phyloP scores from a whole-genome alignment of 2,113 vertebrate genomes.

The Acrocephalus arundinaceus region DNA sequence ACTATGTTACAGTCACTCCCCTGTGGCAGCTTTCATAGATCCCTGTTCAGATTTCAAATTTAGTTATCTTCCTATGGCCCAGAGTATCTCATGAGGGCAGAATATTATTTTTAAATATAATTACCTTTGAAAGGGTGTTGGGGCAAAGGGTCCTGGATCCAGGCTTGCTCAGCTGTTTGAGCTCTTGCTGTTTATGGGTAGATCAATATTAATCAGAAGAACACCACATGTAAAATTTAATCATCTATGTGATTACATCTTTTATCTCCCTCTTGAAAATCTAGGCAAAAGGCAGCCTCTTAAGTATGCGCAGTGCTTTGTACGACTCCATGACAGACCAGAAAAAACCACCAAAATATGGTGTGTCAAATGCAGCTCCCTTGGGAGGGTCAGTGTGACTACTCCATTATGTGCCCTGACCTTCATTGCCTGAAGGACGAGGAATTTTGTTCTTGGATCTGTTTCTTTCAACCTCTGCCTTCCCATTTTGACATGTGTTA shows the following conservation, averaged over 20 bases:
- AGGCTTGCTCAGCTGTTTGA: background rate
- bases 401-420: constrained; percentile 66
- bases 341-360: constrained; percentile 33
- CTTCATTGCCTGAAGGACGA: constrained; percentile 48
- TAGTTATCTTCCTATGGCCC: background rate
- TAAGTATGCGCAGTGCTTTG: background rate
- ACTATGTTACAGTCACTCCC: background rate
- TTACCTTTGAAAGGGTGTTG: background rate
- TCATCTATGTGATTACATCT: background rate
- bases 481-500: background rate
- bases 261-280: background rate
- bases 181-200: background rate
- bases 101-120: constrained; percentile 20
- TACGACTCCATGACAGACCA: constrained; percentile 4
- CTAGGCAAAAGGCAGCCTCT: background rate
- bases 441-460: constrained; percentile 11
- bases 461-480: background rate
- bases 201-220: constrained; percentile 16
- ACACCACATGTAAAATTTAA: background rate
- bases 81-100: background rate
- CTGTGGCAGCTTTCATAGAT: background rate
- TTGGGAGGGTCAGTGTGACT: constrained; percentile 65
- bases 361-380: constrained; percentile 66
- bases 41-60: constrained; percentile 8
- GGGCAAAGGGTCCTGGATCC: background rate